Evolutionary conservation across 2,888 invertebrate genomes (phyloP), one percentile per base, ranked within the genome.

Genomic region (Allophyes oxyacanthae): DNA sequence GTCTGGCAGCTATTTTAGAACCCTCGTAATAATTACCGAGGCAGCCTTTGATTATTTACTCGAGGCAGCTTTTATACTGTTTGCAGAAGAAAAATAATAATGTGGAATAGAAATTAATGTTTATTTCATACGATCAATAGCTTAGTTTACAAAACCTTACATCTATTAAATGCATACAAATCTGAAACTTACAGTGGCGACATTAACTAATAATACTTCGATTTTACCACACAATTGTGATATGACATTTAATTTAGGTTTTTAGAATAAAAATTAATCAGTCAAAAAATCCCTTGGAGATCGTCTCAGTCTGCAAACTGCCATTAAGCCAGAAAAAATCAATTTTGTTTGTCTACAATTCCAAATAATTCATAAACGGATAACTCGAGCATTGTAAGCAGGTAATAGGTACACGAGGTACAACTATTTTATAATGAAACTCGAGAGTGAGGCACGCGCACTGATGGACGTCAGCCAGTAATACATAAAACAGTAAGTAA

Each of bases 151-250:
- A 60, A 49, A 49, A 60, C 59, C 66, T 71, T 68, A 68, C 36
- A 59, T 33, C 38, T 66, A 71, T 60, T 55, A 66, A 72, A 68
- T 66, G 67, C 72, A 49, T 66, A 67, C 46, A 71, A 64, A 41
- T 48, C 42, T 71, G 50, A 59, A 65, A 50, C 57, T 44, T 37
- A 48, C 70, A 49, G 59, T 38, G 25, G 36, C 43, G 42, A 43
- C 34, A 30, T 40, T 41, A 45, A 14, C 13, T 28, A 40, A n/a
- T 30, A 41, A 62, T 20, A 42, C n/a, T n/a, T 20, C 6, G 14
- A 37, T 9, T 9, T n/a, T 25, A 25, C 30, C 40, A 14, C 15
- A 10, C n/a, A n/a, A 14, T 11, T 11, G 2, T 2, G 28, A 0
- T n/a, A 7, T 6, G 44, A 15, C 15, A 40, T 40, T n/a, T 15